Percentiles rank a stretch among this genome's conserved stretches.
Evolutionary conservation across 1,140 invertebrate genomes (phyloP).

Genomic region (Phthorimaea operculella): DNA sequence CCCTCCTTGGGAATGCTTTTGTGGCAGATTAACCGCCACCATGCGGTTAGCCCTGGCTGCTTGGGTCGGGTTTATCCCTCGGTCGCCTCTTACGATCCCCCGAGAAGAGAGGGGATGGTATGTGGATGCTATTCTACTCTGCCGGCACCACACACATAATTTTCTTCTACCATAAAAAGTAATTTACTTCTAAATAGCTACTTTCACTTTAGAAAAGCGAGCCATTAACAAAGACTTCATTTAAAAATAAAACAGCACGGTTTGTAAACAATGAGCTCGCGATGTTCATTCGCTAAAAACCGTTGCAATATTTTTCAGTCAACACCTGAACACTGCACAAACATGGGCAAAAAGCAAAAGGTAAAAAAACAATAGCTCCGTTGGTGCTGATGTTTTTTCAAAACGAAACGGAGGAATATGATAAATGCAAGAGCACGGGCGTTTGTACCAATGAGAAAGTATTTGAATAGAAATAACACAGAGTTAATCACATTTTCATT

Average conservation of each 20-base stretch:
- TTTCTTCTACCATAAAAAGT: too few species aligned
- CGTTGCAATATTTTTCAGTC: constrained; percentile 25
- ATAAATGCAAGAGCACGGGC: background rate
- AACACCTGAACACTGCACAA: constrained; percentile 20
- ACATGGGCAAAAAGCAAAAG: constrained; percentile 8
- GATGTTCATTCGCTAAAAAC: constrained; percentile 22
- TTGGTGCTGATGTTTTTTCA: background rate
- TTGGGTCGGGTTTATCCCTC: too few species aligned
- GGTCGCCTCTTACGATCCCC: too few species aligned
- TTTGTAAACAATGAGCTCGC: constrained; percentile 7
- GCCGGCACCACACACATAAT: background rate
- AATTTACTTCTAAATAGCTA: too few species aligned
- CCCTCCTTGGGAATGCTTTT: too few species aligned
- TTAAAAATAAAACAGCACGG: background rate
- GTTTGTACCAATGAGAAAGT: background rate
- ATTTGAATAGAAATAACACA: too few species aligned
- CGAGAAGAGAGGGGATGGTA: background rate
- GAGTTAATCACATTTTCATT: background rate
- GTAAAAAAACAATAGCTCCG: background rate
- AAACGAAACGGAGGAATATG: background rate
- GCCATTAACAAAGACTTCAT: background rate
- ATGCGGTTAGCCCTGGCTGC: too few species aligned
- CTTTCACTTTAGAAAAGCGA: too few species aligned
- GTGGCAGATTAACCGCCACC: too few species aligned
- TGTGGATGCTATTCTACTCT: background rate